Base-by-base conservation (phyloP, 2,888 invertebrate species). In the Ditula angustiorana region DNA sequence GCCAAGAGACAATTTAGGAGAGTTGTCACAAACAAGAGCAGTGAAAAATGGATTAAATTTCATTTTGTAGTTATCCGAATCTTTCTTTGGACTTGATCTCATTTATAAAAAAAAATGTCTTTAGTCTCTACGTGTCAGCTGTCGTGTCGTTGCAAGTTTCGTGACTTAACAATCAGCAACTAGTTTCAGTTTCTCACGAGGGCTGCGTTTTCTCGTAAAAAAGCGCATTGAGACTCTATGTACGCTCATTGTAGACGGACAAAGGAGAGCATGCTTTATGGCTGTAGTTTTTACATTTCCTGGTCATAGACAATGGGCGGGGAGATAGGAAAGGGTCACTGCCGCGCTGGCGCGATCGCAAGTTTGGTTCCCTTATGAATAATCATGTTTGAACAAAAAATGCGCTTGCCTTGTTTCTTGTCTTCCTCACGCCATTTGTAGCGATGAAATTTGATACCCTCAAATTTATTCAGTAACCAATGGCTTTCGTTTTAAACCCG, bases 241-340 rank as follows among this genome's bases (percentile, higher is more conserved):
- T 64, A 52, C 59, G 19, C 69, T 67, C 53, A 65, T 73, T 73
- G 75, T 75, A 33, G 53, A 21, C 24, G 37, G 35, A 67, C 64
- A 57, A 52, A 53, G 24, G 33, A 44, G 50, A 61, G 52, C 53
- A 58, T 30, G 59, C 59, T 59, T 59, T 64, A 64, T 64, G n/a
- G 41, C 46, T 35, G 55, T 11, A 53, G 66, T 76, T 63, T 67
- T 69, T 66, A 41, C 71, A 23, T 59, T 67, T 66, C 60, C 65
- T 57, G 28, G 26, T 19, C 56, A 58, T 75, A 74, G 67, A 76
- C 75, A 75, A 75, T 68, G 66, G 68, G 52, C 50, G 64, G 47
- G 67, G 63, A 75, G 71, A 74, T 72, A 64, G 59, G 58, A 64
- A 64, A 64, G 64, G 64, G 64, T 64, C 64, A 64, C 46, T 52